Evolutionary conservation across 1,140 invertebrate species (phyloP).

Genomic region (Caenorhabditis remanei): DNA sequence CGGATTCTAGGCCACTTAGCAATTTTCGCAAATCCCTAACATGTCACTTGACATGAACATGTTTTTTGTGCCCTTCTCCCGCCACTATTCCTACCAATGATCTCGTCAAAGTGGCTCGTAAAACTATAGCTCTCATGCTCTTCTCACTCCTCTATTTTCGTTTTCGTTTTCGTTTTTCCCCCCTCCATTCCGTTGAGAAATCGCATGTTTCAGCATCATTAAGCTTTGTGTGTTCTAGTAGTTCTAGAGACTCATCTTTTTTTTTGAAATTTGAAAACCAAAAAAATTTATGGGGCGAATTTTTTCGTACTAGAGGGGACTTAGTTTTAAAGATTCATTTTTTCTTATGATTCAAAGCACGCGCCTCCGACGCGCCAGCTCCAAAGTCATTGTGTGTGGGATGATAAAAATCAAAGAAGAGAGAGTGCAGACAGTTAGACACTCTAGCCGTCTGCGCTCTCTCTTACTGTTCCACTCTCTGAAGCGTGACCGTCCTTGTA

Average conservation of each 20-base stretch:
- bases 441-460: no score
- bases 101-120: constrained; percentile 53
- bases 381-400: no score
- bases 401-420: no score
- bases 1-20: no score
- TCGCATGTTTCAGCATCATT: constrained; percentile 54
- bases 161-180: background rate
- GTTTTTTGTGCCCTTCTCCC: constrained; percentile 8
- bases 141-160: background rate
- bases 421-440: no score
- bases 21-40: background rate
- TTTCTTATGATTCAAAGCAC: no score
- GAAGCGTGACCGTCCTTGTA: no score
- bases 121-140: constrained; percentile 47
- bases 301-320: no score
- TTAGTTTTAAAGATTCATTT: no score
- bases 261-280: background rate
- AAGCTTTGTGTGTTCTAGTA: constrained; percentile 8
- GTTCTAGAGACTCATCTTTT: background rate
- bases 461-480: no score
- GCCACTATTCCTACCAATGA: constrained; percentile 5
- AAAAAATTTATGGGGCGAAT: no score
- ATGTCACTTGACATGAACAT: constrained; percentile 28
- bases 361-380: no score
- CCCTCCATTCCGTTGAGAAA: background rate